Evolutionary conservation across 2,113 vertebrate species (phyloP), one percentile per base, ranked within the genome.

Genomic region (Typhlomys cinereus): DNA sequence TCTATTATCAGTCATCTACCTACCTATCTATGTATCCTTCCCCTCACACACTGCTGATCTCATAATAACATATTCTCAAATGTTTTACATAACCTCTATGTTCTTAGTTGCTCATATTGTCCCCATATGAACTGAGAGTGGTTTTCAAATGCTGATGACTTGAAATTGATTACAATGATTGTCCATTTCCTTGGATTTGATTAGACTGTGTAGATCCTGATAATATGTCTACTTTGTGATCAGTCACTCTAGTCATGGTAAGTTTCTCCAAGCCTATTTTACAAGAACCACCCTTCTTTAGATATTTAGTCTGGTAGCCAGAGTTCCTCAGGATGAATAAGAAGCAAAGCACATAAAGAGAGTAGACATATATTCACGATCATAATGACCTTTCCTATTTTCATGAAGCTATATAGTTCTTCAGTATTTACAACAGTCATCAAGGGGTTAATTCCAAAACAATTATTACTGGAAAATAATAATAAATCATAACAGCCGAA

Each of bases 361-460:
- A 62, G 27, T 10, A 79, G 9, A 59, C 1, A 31, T 20, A 11
- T 11, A 3, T 46, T 78, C 44, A n/a, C 21, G 23, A 64, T 13
- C 8, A n/a, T 11, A 15, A 8, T 1, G 29, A 36, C 46, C 34
- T 57, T 44, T 54, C 57, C 64, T 71, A 18, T 39, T 85, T 41
- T 83, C 15, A 48, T 59, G 18, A 85, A 79, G 59, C 6, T 1
- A 27, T n/a, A 31, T 46, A 15, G 14, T 29, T 83, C 17, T 18
- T 36, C 18, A 44, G 0, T 71, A 36, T 73, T 57, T 48, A 46
- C 20, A 81, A 73, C 5, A n/a, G n/a, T n/a, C 17, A 39, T 20
- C 17, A 31, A 20, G 23, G 39, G 41, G 85, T 89, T 21, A 82
- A 69, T 87, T 83, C 17, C 78, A 23, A 86, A 78, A 71, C 20